Evolutionary conservation across 2,888 invertebrate genomes (phyloP), one percentile per base, ranked within the genome.

Genomic region (Ectemnius cavifrons): DNA sequence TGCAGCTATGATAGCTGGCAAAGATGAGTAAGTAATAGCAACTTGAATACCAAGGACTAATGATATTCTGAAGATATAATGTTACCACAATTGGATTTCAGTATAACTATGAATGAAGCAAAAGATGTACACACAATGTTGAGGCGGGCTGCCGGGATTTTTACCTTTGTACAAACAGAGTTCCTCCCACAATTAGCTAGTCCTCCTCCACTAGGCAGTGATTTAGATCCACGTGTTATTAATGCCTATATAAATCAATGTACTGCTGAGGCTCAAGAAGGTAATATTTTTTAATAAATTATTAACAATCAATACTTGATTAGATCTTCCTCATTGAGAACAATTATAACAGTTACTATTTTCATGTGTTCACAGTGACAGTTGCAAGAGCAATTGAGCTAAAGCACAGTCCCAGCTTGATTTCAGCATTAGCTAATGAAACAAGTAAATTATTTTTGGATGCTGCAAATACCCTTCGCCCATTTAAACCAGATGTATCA

Each of bases 191-290:
- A 90, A 83, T 77, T 90, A 18, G 84, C 82, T 2, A 87, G 86
- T 82, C 90, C 89, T 58, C 88, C 90, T 1, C 80, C 86, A 16
- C 91, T 93, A 8, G 91, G 92, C 49, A 90, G 90, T 78, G 94
- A 94, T 88, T 90, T 93, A 71, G 94, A 94, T 86, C 91, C 92
- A 11, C 88, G 92, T 47, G 91, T 94, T 20, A 86, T 93, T 77
- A 92, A 92, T 75, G 93, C 94, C 16, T 94, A 94, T 86, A 91
- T 93, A 20, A 91, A 92, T 84, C 94, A 94, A 86, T 93, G 93
- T 84, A 93, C 93, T 23, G 94, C 94, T 27, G 94, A 94, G 89
- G 94, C 94, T 11, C 94, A 94, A 87, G 94, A 94, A 92, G 93
- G 90, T 52, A 37, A 37, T 37, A 8, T 90, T 64, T 27, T 62